A percentile compares a stretch with the other conserved stretches of the same genome.
These are phyloP conservation scores for Crenichthys baileyi DNA, from an alignment of 2,797 vertebrate genomes.

Conservation along the genomic window DNA sequence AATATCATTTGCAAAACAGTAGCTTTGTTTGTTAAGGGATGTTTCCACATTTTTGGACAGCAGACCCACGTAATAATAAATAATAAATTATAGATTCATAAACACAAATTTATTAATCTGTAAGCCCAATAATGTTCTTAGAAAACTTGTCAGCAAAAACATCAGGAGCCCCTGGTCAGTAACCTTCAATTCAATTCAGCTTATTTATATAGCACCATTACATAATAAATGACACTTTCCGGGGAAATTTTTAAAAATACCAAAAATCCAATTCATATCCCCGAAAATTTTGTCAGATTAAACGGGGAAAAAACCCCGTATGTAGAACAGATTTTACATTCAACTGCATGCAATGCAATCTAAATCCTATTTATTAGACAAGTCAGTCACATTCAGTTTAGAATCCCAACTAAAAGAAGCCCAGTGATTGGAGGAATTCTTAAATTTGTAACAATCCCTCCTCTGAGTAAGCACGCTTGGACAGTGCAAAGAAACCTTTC, in stretches of 20 bases:
- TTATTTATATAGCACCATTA: not conserved
- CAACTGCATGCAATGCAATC: not conserved
- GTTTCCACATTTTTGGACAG: not conserved
- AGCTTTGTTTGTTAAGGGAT: not conserved
- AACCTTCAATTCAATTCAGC: not conserved
- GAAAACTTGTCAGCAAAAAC: not conserved
- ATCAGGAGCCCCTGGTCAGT: not conserved
- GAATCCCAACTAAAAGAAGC: not conserved
- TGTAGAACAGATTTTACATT: not conserved
- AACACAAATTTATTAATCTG: not conserved
- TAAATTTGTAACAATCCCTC: not conserved
- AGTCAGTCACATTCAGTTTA: not conserved
- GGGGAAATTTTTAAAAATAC: not conserved
- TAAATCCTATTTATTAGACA: not conserved
- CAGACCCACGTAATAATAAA: not conserved
- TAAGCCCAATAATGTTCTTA: not conserved
- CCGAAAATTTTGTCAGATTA: not conserved
- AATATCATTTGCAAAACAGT: not conserved
- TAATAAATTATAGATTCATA: too few relatives aligned
- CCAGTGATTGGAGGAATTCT: not conserved
- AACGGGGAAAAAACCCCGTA: not conserved
- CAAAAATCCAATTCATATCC: not conserved
- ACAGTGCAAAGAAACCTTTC: not conserved
- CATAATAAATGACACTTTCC: not conserved
- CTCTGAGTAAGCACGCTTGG: not conserved